Percentiles rank a stretch among this genome's conserved stretches.
phyloP scores from a whole-genome alignment of 2,113 vertebrate species.

The Thermophis baileyi region DNA sequence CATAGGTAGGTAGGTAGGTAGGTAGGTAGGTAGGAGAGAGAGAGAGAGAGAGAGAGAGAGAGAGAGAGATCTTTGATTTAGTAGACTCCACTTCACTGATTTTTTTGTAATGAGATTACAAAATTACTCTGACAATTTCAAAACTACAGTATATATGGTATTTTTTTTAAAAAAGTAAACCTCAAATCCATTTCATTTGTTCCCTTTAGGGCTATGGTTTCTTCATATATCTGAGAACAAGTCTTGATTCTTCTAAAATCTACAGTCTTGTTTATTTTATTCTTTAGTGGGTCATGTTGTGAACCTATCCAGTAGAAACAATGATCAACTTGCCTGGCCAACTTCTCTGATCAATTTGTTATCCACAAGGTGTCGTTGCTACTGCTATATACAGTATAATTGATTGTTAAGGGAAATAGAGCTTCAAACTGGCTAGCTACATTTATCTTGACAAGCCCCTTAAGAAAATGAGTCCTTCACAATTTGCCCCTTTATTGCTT shows the following conservation, averaged over 20 bases:
- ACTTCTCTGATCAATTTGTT: neutral
- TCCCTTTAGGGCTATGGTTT: neutral
- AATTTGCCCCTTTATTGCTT: neutral
- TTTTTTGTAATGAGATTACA: neutral
- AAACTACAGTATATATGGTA: neutral
- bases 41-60: too few species aligned
- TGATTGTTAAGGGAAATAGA: neutral
- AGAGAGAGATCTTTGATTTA: neutral
- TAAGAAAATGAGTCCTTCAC: neutral
- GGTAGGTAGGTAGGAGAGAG: too few species aligned
- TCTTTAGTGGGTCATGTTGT: neutral
- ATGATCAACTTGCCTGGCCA: neutral
- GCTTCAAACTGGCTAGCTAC: neutral
- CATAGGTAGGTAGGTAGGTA: too few species aligned
- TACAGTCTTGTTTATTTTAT: neutral
- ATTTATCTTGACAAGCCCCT: neutral
- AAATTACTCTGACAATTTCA: neutral
- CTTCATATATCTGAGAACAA: neutral
- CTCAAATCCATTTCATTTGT: neutral
- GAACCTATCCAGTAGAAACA: neutral
- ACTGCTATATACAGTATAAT: neutral
- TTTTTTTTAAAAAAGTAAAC: neutral
- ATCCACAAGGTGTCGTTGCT: neutral
- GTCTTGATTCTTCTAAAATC: neutral
- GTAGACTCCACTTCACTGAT: neutral